Evolutionary conservation across 2,797 vertebrate species (phyloP), one percentile per base, ranked within the genome.

Genomic region (Tragelaphus oryx): DNA sequence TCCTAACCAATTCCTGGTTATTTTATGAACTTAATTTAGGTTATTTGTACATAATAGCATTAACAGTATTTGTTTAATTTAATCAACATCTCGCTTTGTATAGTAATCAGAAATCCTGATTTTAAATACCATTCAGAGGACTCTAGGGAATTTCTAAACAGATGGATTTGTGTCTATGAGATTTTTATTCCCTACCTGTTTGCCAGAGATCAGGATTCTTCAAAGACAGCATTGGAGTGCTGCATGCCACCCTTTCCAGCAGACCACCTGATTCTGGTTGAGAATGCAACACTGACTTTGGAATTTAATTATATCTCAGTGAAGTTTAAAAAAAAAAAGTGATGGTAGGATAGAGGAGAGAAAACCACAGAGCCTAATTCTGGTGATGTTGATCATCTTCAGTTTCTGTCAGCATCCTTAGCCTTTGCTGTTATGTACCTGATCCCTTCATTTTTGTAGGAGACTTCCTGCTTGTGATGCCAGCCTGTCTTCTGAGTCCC

Each of bases 111-210:
- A 97, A 97, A 95, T 95, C 30, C 1, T 9, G 48, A 62, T 86
- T 98, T 97, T 97, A 96, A 97, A 88, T 94, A 93, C 41, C 93
- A 50, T 91, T 98, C 86, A 94, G 96, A 76, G 62, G 65, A 95
- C 91, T 97, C 91, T 71, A 97, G 94, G 97, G 96, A 68, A 87
- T 96, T 94, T 54, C 9, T 87, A 78, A 97, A 83, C 95, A 96
- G 85, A 75, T 94, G 87, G 65, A 82, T 95, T 93, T 89, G 6
- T 95, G 18, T 86, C 41, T 97, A 2, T 76, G 54, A 55, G 74
- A 50, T 54, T 78, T 95, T 76, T 50, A 33, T 83, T 33, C n/a
- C 30, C 22, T 92, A 17, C 8, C 26, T 93, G 20, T 95, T 89
- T 62, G 33, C 57, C 87, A 92, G 95, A 95, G 92, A 84, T 30